Evolutionary conservation across 2,113 vertebrate genomes (phyloP), one percentile per base, ranked within the genome.

Genomic region (Pseudois nayaur): DNA sequence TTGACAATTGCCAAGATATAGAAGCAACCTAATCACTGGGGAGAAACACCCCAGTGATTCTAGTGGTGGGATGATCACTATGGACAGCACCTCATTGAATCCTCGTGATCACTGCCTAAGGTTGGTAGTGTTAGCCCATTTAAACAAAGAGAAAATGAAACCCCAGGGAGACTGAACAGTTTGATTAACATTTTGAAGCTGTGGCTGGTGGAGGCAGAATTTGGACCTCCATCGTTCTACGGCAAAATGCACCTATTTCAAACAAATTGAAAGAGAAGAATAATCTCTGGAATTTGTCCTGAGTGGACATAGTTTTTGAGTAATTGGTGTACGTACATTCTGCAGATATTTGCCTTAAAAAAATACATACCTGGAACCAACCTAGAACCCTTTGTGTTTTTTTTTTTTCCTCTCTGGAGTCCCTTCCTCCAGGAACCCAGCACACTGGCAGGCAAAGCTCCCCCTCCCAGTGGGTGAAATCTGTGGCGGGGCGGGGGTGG

Each of bases 21-120:
- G 45, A 79, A 79, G 29, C 5, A 5, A 79, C 45, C 8, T 11
- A 79, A 79, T 29, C 31, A 29, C 31, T 31, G 7, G 17, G 76
- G 76, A 79, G 29, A 79, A 36, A 21, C 62, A 31, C n/a, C 6
- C 21, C 16, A 1, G 33, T 27, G 31, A 19, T 79, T 45, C 57
- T 8, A 1, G 2, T n/a, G 43, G 31, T 0, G 2, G 29, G 31
- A 7, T 40, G 43, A 25, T 92, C 27, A 21, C 25, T 27, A 2
- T 36, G 17, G 11, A 60, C 0, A 1, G 31, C 0, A 5, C 27
- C 25, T 81, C 86, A 79, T 0, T 29, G 43, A 54, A 29, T 40
- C 48, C 50, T 64, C 27, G 8, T 15, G n/a, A 48, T 50, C 16
- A 31, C 48, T 2, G 8, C 5, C 0, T 36, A 25, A 4, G 2